These are phyloP conservation scores for Geodia barretti DNA, from an alignment of 37 sponge, comb jelly and placozoan species.

Conservation along the genomic window DNA sequence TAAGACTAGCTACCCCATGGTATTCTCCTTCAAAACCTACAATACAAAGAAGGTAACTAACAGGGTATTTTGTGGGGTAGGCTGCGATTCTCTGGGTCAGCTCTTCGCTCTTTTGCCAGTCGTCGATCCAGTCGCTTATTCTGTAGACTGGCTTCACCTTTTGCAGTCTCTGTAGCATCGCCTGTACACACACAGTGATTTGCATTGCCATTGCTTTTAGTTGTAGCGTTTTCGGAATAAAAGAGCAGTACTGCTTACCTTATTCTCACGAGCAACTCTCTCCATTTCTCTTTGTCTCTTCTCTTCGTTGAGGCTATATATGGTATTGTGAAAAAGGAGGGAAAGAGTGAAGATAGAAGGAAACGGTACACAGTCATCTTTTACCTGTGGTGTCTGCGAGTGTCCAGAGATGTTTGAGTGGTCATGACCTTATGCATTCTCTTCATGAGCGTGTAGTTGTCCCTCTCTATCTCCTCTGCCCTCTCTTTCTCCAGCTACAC, in stretches of 20 bases:
- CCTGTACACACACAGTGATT: background rate
- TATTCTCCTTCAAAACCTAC: too few relatives aligned
- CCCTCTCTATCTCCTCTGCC: conserved; percentile 60
- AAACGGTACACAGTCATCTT: background rate
- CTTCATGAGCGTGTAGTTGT: conserved; percentile 66
- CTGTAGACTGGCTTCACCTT: conserved; percentile 70
- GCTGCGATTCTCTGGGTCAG: conserved; percentile 61
- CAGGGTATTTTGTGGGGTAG: conserved; percentile 29
- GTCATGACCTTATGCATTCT: conserved; percentile 76
- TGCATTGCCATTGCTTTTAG: too few relatives aligned
- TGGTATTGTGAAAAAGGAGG: too few relatives aligned
- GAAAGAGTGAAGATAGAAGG: background rate
- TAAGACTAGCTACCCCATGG: too few relatives aligned
- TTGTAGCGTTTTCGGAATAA: too few relatives aligned
- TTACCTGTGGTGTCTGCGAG: conserved; percentile 81
- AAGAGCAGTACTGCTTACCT: too few relatives aligned
- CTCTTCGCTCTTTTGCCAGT: conserved; percentile 58
- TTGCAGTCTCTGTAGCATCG: conserved; percentile 52
- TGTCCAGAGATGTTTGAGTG: conserved; percentile 41
- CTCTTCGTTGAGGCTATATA: conserved; percentile 56
- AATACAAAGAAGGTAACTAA: too few relatives aligned
- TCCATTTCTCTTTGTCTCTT: conserved; percentile 50
- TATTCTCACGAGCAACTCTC: conserved; percentile 59
- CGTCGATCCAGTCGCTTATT: conserved; percentile 53
- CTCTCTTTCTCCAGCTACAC: conserved; percentile 65